phyloP scores from a whole-genome alignment of 2,797 vertebrate species.

The Podarcis lilfordi region DNA sequence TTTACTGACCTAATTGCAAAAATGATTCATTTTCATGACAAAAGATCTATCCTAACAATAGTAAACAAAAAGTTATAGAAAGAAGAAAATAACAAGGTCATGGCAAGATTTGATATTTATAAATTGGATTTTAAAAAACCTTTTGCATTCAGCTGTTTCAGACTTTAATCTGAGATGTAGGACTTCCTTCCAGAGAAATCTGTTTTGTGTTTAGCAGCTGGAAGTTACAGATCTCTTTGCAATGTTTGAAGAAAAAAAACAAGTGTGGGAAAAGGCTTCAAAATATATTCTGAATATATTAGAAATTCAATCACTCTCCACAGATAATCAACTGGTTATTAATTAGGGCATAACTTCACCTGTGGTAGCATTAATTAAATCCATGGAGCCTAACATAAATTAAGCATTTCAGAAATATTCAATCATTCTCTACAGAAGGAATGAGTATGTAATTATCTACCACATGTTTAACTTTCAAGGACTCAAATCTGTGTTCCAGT shows the following conservation, averaged over 20 bases:
- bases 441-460: not conserved
- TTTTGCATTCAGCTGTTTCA: slow-evolving; percentile 24
- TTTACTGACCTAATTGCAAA: slow-evolving; percentile 40
- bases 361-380: slow-evolving; percentile 5
- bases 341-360: slow-evolving; percentile 31
- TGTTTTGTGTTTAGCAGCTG: slow-evolving; percentile 74
- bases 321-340: slow-evolving; percentile 39
- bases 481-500: not conserved
- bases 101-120: slow-evolving; percentile 29
- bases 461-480: not conserved
- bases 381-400: not conserved
- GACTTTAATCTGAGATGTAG: slow-evolving; percentile 59
- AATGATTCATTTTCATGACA: slow-evolving; percentile 22
- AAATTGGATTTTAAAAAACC: slow-evolving; percentile 8
- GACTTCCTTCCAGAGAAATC: slow-evolving; percentile 65
- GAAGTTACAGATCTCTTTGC: slow-evolving; percentile 60
- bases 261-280: slow-evolving; percentile 33
- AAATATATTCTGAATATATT: slow-evolving; percentile 39
- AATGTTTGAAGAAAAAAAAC: slow-evolving; percentile 35
- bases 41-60: not conserved
- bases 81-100: not conserved
- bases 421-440: not conserved
- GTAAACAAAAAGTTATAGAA: slow-evolving; percentile 20
- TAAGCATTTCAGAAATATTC: not conserved
- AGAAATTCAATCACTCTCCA: slow-evolving; percentile 41